Base-by-base conservation (phyloP, 2,888 invertebrate species). In the Corbicula japonica region DNA sequence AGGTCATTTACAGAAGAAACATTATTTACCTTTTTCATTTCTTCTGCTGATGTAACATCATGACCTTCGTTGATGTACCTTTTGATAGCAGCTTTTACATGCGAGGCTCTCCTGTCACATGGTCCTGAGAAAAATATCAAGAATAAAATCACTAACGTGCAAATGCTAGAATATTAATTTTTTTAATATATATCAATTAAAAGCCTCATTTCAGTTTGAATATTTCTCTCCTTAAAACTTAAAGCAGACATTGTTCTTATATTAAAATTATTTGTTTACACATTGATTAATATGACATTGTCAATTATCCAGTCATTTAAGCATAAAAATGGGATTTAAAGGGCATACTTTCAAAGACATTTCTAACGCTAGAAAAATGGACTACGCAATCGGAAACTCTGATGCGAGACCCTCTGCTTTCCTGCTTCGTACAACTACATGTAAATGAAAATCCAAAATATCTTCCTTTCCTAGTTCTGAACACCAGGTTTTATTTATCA, bases 1-100 rank as follows among this genome's bases (percentile, higher is more conserved):
- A 38, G 41, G 41, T 38, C 41, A 38, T 38, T 38, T 38, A 38
- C 41, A 38, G 41, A 38, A 38, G n/a, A n/a, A n/a, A n/a, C n/a
- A n/a, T n/a, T n/a, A n/a, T n/a, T 54, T 38, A 61, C 61, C 61
- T 61, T n/a, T 23, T 61, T 61, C 61, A 61, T 61, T 2, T 61
- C 21, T 12, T 38, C 5, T 6, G 61, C 61, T 61, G 61, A 35
- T 21, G 41, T 61, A 38, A 61, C 61, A 61, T 61, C 61, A 35
- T 61, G 61, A 2, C 61, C 61, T 61, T 38, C 38, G 41, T 61
- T 61, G 26, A 61, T 21, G 41, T 38, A 61, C 5, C 61, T n/a
- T 26, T 23, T 35, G 5, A 61, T 61, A 18, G 21, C 23, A 26
- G 38, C 38, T 38, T 61, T 38, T 21, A 38, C 41, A 38, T 61